Percentiles rank a stretch among this genome's conserved stretches.
These are phyloP conservation scores for Drosophila merina DNA, from an alignment of 2,888 invertebrate genomes.

Conservation along the genomic window DNA sequence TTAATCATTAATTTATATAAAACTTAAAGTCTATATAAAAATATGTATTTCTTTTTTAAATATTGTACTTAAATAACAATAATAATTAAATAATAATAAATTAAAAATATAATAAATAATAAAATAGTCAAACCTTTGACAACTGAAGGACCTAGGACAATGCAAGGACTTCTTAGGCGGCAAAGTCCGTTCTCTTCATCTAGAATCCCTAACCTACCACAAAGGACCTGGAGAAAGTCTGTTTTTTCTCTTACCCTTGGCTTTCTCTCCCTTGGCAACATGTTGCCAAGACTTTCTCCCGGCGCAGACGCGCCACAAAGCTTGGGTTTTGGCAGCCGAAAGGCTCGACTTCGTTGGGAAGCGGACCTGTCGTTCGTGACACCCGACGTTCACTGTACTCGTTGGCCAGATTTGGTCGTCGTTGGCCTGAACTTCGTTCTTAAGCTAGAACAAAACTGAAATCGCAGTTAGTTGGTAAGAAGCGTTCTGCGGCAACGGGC, in stretches of 20 bases:
- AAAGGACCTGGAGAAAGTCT: conserved; percentile 26
- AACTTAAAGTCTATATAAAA: no score
- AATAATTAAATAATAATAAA: no score
- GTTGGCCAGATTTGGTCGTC: conserved; percentile 7
- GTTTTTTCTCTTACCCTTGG: not conserved
- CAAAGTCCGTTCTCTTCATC: not conserved
- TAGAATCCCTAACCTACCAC: conserved; percentile 59
- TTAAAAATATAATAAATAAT: no score
- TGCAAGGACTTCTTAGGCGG: not conserved
- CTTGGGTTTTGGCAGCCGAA: conserved; percentile 13
- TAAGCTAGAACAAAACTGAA: conserved; percentile 81
- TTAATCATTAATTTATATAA: no score
- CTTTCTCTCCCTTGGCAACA: conserved; percentile 47
- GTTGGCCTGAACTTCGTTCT: conserved; percentile 53
- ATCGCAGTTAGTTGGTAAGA: conserved; percentile 81
- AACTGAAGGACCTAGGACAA: conserved; percentile 28
- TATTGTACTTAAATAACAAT: no score
- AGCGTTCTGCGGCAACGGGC: conserved; percentile 80
- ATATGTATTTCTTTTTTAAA: no score
- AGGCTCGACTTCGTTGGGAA: conserved; percentile 26
- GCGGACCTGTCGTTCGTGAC: conserved; percentile 23
- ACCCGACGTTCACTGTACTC: conserved; percentile 32
- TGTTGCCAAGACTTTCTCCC: conserved; percentile 52
- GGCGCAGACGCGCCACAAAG: conserved; percentile 10
- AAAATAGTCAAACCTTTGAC: not conserved